phyloP scores from a whole-genome alignment of 1,140 invertebrate genomes.

The Plectrocnemia conspersa region DNA sequence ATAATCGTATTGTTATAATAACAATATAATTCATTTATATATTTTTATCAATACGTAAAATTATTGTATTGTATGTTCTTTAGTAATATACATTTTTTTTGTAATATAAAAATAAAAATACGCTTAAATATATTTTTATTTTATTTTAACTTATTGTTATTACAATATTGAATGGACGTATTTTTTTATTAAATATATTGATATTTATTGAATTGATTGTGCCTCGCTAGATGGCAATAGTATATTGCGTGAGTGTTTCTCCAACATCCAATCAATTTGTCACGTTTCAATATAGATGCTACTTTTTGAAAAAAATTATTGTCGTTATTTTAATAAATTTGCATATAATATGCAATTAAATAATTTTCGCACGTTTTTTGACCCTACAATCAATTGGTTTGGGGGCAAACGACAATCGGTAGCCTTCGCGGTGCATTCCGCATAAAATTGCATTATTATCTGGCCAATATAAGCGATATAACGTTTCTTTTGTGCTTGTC shows the following conservation, averaged over 20 bases:
- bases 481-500: background rate
- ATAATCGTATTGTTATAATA: too few species aligned
- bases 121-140: too few species aligned
- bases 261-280: background rate
- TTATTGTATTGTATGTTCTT: too few species aligned
- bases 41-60: too few species aligned
- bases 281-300: background rate
- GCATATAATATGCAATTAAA: background rate
- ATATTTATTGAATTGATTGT: conserved; percentile 3
- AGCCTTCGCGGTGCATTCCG: background rate
- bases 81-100: too few species aligned
- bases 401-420: conserved; percentile 1
- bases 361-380: background rate
- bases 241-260: background rate
- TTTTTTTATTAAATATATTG: too few species aligned
- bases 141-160: too few species aligned
- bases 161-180: too few species aligned
- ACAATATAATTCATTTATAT: too few species aligned
- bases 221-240: conserved; percentile 2
- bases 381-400: background rate
- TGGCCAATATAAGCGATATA: background rate
- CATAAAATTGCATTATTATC: conserved; percentile 5
- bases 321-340: background rate
- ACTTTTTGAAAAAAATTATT: background rate
- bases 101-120: too few species aligned